Evolutionary conservation across 1,140 invertebrate genomes (phyloP).

Genomic region (Heliconius himera): DNA sequence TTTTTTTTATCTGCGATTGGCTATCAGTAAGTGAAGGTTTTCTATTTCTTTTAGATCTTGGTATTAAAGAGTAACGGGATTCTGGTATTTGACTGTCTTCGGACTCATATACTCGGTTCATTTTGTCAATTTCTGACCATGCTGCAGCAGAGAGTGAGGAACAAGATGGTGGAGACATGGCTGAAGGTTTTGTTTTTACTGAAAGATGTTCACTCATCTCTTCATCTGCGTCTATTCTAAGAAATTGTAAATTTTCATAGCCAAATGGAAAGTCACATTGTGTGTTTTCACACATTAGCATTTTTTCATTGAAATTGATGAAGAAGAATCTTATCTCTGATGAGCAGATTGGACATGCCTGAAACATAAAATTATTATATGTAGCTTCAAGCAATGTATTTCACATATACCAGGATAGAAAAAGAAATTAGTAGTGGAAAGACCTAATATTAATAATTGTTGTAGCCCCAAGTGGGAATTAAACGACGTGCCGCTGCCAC

Average conservation of each 20-base stretch:
- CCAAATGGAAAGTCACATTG: constrained; percentile 73
- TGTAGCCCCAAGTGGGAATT: too few species aligned
- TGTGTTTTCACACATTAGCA: constrained; percentile 68
- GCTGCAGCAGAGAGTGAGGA: constrained; percentile 44
- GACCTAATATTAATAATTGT: too few species aligned
- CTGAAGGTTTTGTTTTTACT: constrained; percentile 33
- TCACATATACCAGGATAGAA: too few species aligned
- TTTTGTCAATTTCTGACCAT: constrained; percentile 58
- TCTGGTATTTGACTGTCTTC: constrained; percentile 46
- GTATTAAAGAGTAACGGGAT: not conserved
- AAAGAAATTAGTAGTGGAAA: too few species aligned
- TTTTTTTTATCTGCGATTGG: constrained; percentile 43
- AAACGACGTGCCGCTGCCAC: too few species aligned
- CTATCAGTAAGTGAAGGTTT: constrained; percentile 23
- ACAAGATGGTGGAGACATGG: constrained; percentile 31
- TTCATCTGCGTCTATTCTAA: constrained; percentile 46
- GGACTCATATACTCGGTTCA: constrained; percentile 50
- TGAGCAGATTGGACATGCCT: constrained; percentile 65
- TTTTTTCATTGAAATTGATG: constrained; percentile 64
- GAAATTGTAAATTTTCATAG: constrained; percentile 56
- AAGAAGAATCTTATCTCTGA: constrained; percentile 57
- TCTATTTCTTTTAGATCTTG: constrained; percentile 14
- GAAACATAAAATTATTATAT: constrained; percentile 34
- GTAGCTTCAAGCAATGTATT: too few species aligned
- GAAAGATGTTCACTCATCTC: constrained; percentile 42